Evolutionary conservation across 2,113 vertebrate species (phyloP).

Genomic region (Burhinus oedicnemus): DNA sequence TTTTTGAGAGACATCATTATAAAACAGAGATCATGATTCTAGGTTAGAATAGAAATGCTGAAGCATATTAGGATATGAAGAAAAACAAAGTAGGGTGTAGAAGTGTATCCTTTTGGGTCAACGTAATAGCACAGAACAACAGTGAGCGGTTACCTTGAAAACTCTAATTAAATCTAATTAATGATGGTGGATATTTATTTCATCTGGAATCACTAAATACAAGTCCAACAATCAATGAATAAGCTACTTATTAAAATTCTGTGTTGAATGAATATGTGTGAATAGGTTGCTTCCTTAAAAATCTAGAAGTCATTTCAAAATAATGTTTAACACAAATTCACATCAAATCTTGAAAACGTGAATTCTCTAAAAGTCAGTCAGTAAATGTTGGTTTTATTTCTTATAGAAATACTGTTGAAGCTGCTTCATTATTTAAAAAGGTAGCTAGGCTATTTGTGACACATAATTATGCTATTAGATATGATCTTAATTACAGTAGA

Average conservation of each 20-base stretch:
- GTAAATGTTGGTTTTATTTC: not conserved
- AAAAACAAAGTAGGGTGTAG: not conserved
- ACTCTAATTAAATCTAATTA: not conserved
- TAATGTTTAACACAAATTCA: not conserved
- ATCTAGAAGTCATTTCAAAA: not conserved
- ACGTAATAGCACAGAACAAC: not conserved
- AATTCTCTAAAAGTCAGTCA: not conserved
- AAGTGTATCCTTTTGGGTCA: not conserved
- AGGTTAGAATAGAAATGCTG: not conserved
- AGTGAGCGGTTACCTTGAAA: not conserved
- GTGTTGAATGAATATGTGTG: not conserved
- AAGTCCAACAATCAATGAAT: not conserved
- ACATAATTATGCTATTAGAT: not conserved
- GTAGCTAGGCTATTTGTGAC: not conserved
- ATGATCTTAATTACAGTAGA: not conserved
- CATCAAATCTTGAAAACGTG: not conserved
- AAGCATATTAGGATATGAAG: not conserved
- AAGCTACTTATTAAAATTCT: constrained; percentile 26
- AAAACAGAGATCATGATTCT: not conserved
- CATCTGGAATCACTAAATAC: not conserved
- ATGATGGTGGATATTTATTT: not conserved
- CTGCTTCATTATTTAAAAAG: not conserved
- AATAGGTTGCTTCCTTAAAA: not conserved
- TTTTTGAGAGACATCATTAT: not conserved
- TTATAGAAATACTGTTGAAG: not conserved